Percentiles rank a stretch among this genome's conserved stretches.
These are phyloP conservation scores for Microcebus lehilahytsara DNA, from an alignment of 2,113 vertebrate species.

Conservation along the genomic window DNA sequence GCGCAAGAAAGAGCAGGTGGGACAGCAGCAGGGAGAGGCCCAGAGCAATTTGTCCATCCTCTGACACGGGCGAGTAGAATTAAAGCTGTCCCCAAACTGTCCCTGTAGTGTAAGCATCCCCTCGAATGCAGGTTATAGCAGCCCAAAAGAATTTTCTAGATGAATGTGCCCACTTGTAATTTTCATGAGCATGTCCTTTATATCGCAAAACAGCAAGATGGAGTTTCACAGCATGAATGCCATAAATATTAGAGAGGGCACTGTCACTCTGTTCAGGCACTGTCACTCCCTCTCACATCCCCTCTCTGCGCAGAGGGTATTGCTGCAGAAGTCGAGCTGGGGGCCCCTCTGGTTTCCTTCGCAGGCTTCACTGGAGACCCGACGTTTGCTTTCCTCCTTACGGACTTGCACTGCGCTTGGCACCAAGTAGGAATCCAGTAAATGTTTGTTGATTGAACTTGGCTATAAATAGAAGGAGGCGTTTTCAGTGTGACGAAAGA, in stretches of 20 bases:
- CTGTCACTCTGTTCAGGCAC: neutral
- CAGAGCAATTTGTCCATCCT: neutral
- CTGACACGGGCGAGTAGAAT: neutral
- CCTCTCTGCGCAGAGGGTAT: neutral
- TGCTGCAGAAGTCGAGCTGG: neutral
- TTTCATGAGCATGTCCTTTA: neutral
- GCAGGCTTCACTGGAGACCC: neutral
- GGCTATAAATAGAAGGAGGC: neutral
- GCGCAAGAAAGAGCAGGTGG: neutral
- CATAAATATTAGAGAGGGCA: neutral
- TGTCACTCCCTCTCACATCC: neutral
- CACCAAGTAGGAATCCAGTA: neutral
- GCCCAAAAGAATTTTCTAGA: neutral
- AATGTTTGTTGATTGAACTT: neutral
- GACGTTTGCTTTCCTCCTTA: neutral
- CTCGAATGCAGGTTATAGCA: neutral
- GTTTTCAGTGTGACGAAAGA: neutral
- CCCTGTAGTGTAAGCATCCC: neutral
- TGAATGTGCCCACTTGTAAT: neutral
- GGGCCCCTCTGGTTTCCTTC: neutral
- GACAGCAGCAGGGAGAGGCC: rapidly evolving
- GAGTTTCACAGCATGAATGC: neutral
- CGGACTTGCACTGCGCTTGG: neutral
- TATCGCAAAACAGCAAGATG: neutral
- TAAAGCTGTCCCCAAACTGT: neutral